These are phyloP conservation scores for Mimumesa dahlbomi DNA, from an alignment of 2,888 invertebrate genomes.

Conservation along the genomic window DNA sequence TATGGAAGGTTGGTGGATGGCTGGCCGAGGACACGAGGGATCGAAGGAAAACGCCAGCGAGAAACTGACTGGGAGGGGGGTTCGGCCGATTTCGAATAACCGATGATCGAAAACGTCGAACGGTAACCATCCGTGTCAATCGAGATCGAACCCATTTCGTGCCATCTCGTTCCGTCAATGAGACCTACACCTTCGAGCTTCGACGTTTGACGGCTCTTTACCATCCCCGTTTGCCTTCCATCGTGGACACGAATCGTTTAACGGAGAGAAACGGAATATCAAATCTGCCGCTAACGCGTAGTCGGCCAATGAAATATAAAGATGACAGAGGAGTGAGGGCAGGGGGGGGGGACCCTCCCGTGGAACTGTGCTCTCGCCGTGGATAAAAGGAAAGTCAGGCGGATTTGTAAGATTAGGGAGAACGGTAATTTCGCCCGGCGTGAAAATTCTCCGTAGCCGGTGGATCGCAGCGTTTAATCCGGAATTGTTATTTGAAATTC, in stretches of 20 bases:
- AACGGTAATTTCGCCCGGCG: neutral
- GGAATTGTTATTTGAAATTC: slow-evolving; percentile 24
- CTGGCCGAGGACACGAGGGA: slow-evolving; percentile 4
- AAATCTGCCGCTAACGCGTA: too few relatives aligned
- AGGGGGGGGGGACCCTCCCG: too few relatives aligned
- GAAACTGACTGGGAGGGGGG: slow-evolving; percentile 13
- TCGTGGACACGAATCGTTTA: too few relatives aligned
- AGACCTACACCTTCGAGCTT: neutral
- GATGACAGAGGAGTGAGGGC: too few relatives aligned
- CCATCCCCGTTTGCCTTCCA: too few relatives aligned
- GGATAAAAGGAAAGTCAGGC: neutral
- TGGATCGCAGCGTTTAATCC: slow-evolving; percentile 1
- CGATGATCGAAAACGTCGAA: slow-evolving; percentile 16
- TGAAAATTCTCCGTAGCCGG: neutral
- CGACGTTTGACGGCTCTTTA: too few relatives aligned
- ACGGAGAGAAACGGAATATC: too few relatives aligned
- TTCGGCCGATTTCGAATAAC: slow-evolving; percentile 34
- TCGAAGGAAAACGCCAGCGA: slow-evolving; percentile 27
- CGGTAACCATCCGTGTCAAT: slow-evolving; percentile 21
- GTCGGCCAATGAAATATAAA: too few relatives aligned
- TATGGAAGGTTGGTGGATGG: neutral
- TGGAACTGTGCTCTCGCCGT: too few relatives aligned
- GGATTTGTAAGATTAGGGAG: neutral
- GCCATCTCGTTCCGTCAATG: slow-evolving; percentile 3
- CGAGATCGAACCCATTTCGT: neutral